Base-by-base conservation (phyloP, 2,797 vertebrate species). In the Leptodactylus fallax region DNA sequence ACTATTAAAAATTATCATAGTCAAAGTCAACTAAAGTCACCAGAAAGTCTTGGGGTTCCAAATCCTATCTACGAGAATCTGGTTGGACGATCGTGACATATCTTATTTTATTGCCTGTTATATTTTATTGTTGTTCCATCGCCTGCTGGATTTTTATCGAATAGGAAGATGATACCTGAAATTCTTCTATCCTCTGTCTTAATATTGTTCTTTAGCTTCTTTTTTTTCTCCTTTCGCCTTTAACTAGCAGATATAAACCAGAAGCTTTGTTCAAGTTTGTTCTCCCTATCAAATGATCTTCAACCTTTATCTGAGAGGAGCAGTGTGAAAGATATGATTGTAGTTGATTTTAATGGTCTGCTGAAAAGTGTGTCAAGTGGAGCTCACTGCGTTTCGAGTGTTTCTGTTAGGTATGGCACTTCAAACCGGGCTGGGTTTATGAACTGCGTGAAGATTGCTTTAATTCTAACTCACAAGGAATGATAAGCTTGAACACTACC, bases 291-390 rank as follows among this genome's bases (percentile, higher is more conserved):
- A 60, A 89, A 87, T 86, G 85, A 89, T 89, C 85, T 82, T 83
- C 88, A 89, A 86, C 84, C 88, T 86, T 86, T 65, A 79, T 87
- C 74, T 85, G 63, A 86, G 71, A 86, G 61, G 61, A 86, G 74
- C 88, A 60, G 63, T 83, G 80, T 87, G 63, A 89, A 69, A 89
- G 80, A 89, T 86, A 79, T 89, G 80, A 89, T 86, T 89, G 85
- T 79, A 89, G 88, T 78, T 87, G 88, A 89, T 86, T 86, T 85
- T 89, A 87, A 86, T 82, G 88, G 85, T 89, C 88, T 87, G 80
- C 80, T 83, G 72, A 83, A 83, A 86, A 87, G 80, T 87, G 85
- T 89, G 88, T 89, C 88, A 89, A 89, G 88, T 89, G 85, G 79
- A 74, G 80, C 85, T 79, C 69, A 79, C 84, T 78, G 85, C 81